A percentile compares a stretch with the other conserved stretches of the same genome.
Evolutionary conservation across 2,888 invertebrate species (phyloP).

Genomic region (Sceliomorpha sp.): DNA sequence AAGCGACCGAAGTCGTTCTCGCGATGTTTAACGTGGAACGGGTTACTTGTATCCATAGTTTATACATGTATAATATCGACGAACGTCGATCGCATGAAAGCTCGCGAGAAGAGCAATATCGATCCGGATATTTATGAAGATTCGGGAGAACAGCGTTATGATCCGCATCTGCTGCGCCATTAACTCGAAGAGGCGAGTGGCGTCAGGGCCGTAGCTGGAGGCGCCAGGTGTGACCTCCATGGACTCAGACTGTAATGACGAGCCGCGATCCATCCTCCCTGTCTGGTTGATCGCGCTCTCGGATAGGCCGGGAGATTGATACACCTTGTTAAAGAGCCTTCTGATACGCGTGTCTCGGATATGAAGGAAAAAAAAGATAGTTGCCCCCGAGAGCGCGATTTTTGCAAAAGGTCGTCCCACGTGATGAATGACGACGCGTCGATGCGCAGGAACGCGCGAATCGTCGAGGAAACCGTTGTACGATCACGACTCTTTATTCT

Average conservation of each 20-base stretch:
- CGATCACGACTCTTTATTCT: neutral
- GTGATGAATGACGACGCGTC: slow-evolving; percentile 59
- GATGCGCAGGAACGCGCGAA: slow-evolving; percentile 45
- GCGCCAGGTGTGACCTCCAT: slow-evolving; percentile 69
- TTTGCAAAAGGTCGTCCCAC: slow-evolving; percentile 53
- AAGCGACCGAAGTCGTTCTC: slow-evolving; percentile 20
- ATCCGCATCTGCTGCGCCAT: slow-evolving; percentile 73
- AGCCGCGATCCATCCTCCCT: slow-evolving; percentile 60
- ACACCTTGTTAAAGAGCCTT: slow-evolving; percentile 66
- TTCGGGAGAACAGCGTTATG: slow-evolving; percentile 69
- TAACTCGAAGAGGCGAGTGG: slow-evolving; percentile 61
- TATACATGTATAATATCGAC: slow-evolving; percentile 32
- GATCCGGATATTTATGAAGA: slow-evolving; percentile 74
- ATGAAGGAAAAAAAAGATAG: slow-evolving; percentile 49
- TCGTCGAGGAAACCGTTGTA: neutral
- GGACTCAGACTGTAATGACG: slow-evolving; percentile 59
- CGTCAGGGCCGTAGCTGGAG: slow-evolving; percentile 66
- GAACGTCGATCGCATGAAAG: slow-evolving; percentile 32
- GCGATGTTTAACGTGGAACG: slow-evolving; percentile 6
- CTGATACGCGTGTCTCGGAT: slow-evolving; percentile 60
- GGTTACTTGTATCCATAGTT: slow-evolving; percentile 11
- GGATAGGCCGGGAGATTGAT: slow-evolving; percentile 69
- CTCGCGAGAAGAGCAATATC: slow-evolving; percentile 55
- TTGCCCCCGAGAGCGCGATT: slow-evolving; percentile 57
- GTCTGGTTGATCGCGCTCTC: slow-evolving; percentile 51